phyloP scores from a whole-genome alignment of 2,113 vertebrate species.

The Amazona vittata region DNA sequence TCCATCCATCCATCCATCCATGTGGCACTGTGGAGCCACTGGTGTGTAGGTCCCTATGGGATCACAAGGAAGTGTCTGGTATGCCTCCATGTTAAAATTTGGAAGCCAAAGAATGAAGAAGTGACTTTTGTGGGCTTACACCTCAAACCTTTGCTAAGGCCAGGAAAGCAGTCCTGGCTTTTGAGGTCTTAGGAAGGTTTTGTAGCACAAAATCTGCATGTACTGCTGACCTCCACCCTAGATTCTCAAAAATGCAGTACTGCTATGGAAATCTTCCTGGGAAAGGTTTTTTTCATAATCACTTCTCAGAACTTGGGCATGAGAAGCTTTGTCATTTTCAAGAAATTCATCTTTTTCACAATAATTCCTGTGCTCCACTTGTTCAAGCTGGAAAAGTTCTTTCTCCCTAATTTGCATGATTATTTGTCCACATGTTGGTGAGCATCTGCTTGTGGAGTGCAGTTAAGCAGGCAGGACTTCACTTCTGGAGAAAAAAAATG shows the following conservation, averaged over 20 bases:
- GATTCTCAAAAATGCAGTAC: background rate
- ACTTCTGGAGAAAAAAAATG: background rate
- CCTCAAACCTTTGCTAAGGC: background rate
- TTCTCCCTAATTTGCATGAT: background rate
- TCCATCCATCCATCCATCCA: background rate
- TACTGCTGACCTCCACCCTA: background rate
- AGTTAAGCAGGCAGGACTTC: background rate
- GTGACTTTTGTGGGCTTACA: background rate
- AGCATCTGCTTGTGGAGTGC: background rate
- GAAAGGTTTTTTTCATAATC: background rate
- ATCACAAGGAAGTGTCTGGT: rapidly evolving
- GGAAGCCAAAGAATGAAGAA: background rate
- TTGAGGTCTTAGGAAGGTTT: background rate
- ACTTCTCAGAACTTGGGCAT: background rate
- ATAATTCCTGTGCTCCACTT: background rate
- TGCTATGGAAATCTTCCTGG: background rate
- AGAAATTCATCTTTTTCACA: background rate
- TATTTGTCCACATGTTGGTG: background rate
- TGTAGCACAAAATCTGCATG: rapidly evolving
- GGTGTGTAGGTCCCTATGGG: background rate
- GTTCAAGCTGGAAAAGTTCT: background rate
- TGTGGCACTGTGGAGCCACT: rapidly evolving
- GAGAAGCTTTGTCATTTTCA: background rate
- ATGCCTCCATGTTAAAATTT: background rate
- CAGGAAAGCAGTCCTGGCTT: background rate